Evolutionary conservation across 2,113 vertebrate genomes (phyloP).

Genomic region (Sinocyclocheilus grahami): DNA sequence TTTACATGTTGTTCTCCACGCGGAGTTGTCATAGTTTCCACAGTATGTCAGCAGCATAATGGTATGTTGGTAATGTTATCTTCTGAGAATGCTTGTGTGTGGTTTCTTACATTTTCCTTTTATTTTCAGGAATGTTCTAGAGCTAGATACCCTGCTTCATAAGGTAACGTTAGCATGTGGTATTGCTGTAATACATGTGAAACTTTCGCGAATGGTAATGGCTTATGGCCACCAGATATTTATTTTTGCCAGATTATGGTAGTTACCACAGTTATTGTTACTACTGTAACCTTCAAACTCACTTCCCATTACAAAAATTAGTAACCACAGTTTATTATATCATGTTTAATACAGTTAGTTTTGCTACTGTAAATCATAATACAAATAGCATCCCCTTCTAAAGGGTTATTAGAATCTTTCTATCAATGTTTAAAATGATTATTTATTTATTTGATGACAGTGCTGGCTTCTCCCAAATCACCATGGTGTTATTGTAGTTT

Average conservation of each 20-base stretch:
- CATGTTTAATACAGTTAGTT: background rate
- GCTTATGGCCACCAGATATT: no score
- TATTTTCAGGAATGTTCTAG: background rate
- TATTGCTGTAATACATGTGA: background rate
- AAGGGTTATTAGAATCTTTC: no score
- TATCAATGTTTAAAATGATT: no score
- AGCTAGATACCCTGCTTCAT: background rate
- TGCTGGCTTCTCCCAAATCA: background rate
- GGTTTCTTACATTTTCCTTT: background rate
- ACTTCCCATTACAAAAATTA: background rate
- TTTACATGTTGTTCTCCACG: background rate
- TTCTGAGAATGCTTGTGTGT: background rate
- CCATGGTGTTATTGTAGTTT: background rate
- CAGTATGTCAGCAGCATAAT: background rate
- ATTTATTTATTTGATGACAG: no score
- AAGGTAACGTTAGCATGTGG: background rate
- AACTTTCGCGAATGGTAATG: background rate
- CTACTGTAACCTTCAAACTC: background rate
- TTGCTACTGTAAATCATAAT: background rate
- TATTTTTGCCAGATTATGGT: background rate
- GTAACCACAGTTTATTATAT: background rate
- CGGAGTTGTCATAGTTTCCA: background rate
- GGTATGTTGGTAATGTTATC: conserved; percentile 17
- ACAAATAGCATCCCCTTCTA: no score
- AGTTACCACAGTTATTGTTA: background rate